Evolutionary conservation across 2,113 vertebrate genomes (phyloP), one percentile per base, ranked within the genome.

Genomic region (Orthonyx spaldingii): DNA sequence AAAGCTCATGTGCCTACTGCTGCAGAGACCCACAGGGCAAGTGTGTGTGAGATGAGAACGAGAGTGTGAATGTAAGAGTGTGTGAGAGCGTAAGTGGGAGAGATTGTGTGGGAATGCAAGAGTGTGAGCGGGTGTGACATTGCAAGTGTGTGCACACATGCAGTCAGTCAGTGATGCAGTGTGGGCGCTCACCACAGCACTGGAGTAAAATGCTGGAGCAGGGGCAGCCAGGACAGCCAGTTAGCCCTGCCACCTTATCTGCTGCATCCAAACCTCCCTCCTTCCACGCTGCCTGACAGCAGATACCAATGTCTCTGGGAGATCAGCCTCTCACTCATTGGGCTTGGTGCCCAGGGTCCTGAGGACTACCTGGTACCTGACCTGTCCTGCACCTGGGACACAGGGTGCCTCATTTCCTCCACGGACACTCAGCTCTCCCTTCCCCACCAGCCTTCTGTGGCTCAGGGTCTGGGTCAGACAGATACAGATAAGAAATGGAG

Each of bases 231-330:
- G n/a, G 37, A 55, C 11, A 39, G 46, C 39, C 16, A 64, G 16
- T 3, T 27, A 1, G 0, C 37, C 39, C 68, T 23, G 53, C 8
- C 35, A 6, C 17, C 24, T 30, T 18, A 75, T 23, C 70, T 21
- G 24, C 70, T 20, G 37, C 61, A 57, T 16, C 42, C 35, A 17
- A 53, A 28, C 15, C 8, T 59, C 16, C 16, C 65, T 13, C 26
- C 23, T 22, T 39, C 44, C 84, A 18, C 0, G 1, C 23, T 59
- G 44, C 24, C 52, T 27, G 52, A 15, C 47, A n/a, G 71, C 3
- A 77, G 44, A n/a, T 8, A 63, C 0, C 5, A 18, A 12, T 0
- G 1, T 39, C 32, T 59, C 47, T 17, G 63, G 27, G 56, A 7
- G 16, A 64, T 2, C 44, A n/a, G 33, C 20, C 50, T 74, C 33